Evolutionary conservation across 2,888 invertebrate genomes (phyloP).

Genomic region (Himalopsyche kuldschensis): DNA sequence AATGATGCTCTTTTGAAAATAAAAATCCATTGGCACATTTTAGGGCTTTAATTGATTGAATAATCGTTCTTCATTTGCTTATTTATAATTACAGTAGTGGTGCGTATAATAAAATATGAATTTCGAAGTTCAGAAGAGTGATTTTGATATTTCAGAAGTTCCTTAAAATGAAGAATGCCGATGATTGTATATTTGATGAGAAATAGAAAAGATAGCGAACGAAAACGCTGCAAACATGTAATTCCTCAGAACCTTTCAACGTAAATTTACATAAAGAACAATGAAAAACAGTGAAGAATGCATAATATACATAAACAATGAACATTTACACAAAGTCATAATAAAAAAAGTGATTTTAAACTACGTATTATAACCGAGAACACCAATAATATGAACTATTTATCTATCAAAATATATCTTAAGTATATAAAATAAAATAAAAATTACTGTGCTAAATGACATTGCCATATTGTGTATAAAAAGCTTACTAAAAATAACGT

Average conservation of each 20-base stretch:
- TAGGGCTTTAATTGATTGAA: too few relatives aligned
- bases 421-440: not conserved
- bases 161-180: slow-evolving; percentile 32
- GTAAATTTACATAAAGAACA: not conserved
- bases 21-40: too few relatives aligned
- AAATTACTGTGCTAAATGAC: too few relatives aligned
- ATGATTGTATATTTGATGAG: slow-evolving; percentile 27
- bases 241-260: not conserved
- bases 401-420: not conserved
- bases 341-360: not conserved
- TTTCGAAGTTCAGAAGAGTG: not conserved
- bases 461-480: too few relatives aligned
- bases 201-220: not conserved
- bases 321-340: not conserved
- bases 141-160: not conserved
- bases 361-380: not conserved
- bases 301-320: not conserved
- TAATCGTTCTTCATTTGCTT: too few relatives aligned
- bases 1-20: too few relatives aligned
- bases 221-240: not conserved
- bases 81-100: too few relatives aligned
- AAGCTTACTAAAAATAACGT: too few relatives aligned
- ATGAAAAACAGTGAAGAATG: not conserved
- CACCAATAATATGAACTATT: not conserved
- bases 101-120: not conserved